A percentile compares a stretch with the other conserved stretches of the same genome.
These are phyloP conservation scores for Pavo muticus DNA, from an alignment of 2,113 vertebrate genomes.

Conservation along the genomic window DNA sequence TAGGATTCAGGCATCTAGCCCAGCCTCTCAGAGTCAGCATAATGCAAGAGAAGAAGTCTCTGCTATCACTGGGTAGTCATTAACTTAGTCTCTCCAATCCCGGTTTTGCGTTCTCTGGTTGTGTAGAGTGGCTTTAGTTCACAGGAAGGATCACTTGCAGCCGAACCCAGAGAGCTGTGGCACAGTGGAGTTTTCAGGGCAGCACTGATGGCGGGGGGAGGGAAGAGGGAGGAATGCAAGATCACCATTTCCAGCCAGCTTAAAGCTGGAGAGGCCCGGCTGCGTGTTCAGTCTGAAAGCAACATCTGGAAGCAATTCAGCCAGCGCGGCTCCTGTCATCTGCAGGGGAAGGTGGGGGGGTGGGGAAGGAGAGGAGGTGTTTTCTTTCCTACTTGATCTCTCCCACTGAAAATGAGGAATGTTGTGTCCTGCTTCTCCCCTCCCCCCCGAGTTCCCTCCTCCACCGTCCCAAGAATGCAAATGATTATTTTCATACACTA, in stretches of 20 bases:
- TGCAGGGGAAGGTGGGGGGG: slow-evolving; percentile 43
- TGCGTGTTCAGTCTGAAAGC: slow-evolving; percentile 18
- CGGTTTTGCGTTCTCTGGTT: neutral
- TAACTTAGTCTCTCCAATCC: neutral
- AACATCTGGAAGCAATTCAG: slow-evolving; percentile 77
- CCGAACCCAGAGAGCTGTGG: slow-evolving; percentile 47
- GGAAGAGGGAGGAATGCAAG: slow-evolving; percentile 48
- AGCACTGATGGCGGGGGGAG: neutral
- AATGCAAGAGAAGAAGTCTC: neutral
- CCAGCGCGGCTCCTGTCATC: slow-evolving; percentile 56
- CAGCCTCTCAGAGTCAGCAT: neutral
- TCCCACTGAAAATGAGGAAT: slow-evolving; percentile 22
- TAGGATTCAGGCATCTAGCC: neutral
- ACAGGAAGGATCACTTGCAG: slow-evolving; percentile 15
- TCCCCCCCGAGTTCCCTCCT: neutral
- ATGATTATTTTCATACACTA: neutral
- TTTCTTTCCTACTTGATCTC: slow-evolving; percentile 51
- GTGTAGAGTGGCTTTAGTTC: neutral
- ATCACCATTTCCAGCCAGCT: slow-evolving; percentile 56
- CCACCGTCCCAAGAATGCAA: neutral
- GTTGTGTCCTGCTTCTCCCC: neutral
- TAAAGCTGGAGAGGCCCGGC: slow-evolving; percentile 22
- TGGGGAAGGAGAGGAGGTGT: slow-evolving; percentile 41
- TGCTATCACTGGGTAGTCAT: neutral
- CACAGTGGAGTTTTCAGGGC: slow-evolving; percentile 26